These are phyloP conservation scores for Achlya flavicornis DNA, from an alignment of 2,888 invertebrate genomes.

Conservation along the genomic window DNA sequence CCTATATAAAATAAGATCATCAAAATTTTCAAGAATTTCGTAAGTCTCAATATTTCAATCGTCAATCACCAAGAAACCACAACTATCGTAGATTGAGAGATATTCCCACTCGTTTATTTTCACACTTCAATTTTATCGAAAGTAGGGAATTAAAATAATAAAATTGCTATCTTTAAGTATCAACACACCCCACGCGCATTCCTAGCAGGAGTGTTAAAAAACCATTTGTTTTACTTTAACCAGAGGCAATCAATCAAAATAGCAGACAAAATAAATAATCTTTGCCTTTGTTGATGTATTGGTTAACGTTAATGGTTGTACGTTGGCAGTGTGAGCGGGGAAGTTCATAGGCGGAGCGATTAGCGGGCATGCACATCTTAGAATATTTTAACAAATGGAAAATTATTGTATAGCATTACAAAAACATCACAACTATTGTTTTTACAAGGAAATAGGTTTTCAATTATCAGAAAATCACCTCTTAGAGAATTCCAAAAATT, in stretches of 20 bases:
- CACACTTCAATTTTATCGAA: neutral
- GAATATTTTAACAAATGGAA: neutral
- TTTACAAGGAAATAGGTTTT: too few relatives aligned
- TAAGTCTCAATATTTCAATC: neutral
- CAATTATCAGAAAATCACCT: too few relatives aligned
- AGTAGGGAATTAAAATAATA: neutral
- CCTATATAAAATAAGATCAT: neutral
- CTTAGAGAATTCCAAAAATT: too few relatives aligned
- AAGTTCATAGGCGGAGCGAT: neutral
- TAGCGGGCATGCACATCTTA: neutral
- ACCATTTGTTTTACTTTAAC: conserved; percentile 1
- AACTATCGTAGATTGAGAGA: neutral
- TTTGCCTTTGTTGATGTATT: conserved; percentile 3
- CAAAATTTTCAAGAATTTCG: neutral
- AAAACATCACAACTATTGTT: neutral
- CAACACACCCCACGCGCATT: neutral
- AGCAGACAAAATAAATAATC: conserved; percentile 5
- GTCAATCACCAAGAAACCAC: neutral
- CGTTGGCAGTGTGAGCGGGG: neutral
- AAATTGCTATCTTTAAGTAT: neutral
- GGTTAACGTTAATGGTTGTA: neutral
- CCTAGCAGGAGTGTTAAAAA: neutral
- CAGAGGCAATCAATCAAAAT: conserved; percentile 7
- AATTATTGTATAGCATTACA: neutral
- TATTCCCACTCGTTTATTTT: neutral